Evolutionary conservation across 2,888 invertebrate genomes (phyloP).

Genomic region (Aphidoletes aphidimyza): DNA sequence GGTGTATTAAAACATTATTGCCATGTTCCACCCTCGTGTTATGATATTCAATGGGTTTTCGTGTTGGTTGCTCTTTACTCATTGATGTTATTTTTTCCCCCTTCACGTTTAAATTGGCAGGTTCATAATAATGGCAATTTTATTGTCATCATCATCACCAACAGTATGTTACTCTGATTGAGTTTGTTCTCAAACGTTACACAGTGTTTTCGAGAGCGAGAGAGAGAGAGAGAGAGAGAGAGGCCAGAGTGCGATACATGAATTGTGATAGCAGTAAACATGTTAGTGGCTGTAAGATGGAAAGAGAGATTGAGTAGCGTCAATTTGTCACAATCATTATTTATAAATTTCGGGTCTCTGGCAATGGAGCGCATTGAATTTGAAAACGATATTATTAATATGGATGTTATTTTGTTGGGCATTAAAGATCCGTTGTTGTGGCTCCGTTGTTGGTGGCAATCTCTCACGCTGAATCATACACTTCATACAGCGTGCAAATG

Average conservation of each 20-base stretch:
- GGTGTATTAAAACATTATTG: constrained; percentile 49
- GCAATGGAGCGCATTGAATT: neutral
- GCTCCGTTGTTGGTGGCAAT: neutral
- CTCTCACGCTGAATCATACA: no score
- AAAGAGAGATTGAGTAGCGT: no score
- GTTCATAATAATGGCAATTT: constrained; percentile 51
- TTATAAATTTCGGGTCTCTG: constrained; percentile 22
- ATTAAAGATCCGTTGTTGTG: neutral
- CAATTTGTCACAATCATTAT: constrained; percentile 49
- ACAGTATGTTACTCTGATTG: constrained; percentile 47
- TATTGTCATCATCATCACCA: constrained; percentile 51
- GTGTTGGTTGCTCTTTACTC: constrained; percentile 42
- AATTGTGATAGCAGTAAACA: no score
- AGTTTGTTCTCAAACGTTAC: neutral
- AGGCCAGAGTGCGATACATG: no score
- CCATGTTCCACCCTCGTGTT: constrained; percentile 51
- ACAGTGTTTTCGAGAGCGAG: no score
- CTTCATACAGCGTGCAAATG: no score
- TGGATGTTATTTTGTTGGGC: neutral
- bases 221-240: no score
- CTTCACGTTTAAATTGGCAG: neutral
- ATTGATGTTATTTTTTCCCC: constrained; percentile 7
- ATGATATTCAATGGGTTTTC: constrained; percentile 25
- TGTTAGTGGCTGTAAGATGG: no score
- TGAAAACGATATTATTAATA: neutral